A percentile compares a stretch with the other conserved stretches of the same genome.
Evolutionary conservation across 2,888 invertebrate species (phyloP).

Genomic region (Celastrina argiolus): DNA sequence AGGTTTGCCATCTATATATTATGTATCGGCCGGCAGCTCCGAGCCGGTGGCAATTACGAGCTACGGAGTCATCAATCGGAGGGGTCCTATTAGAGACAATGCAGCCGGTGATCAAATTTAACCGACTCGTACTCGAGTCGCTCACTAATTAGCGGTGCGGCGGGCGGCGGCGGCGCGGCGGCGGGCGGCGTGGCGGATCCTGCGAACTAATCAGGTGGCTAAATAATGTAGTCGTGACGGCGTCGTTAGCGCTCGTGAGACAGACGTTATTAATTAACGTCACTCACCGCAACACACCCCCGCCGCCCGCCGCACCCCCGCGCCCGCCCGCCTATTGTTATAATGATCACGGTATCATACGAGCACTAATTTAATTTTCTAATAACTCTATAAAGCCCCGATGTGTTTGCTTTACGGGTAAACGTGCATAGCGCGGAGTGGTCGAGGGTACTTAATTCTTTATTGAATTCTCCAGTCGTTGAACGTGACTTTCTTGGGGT

Average conservation of each 20-base stretch:
- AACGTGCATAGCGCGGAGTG: neutral
- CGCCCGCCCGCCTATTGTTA: constrained; percentile 29
- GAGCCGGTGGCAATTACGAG: constrained; percentile 32
- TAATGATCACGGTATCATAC: constrained; percentile 17
- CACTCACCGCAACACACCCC: constrained; percentile 50
- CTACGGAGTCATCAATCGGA: constrained; percentile 58
- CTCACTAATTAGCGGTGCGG: constrained; percentile 70
- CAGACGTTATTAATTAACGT: constrained; percentile 77
- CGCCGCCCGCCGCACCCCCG: constrained; percentile 33
- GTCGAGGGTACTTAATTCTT: no score
- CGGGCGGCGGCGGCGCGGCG: constrained; percentile 55
- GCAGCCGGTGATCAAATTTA: constrained; percentile 71
- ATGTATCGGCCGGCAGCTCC: constrained; percentile 48
- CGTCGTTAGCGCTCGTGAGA: constrained; percentile 72
- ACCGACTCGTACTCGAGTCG: constrained; percentile 52
- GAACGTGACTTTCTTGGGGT: neutral
- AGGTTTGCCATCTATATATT: constrained; percentile 54
- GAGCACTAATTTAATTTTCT: constrained; percentile 12
- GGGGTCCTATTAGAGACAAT: constrained; percentile 68
- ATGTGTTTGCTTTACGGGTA: neutral
- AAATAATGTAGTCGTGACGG: constrained; percentile 76
- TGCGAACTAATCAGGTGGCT: constrained; percentile 75
- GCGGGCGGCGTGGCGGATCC: constrained; percentile 49
- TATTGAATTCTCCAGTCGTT: neutral
- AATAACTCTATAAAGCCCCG: neutral